These are phyloP conservation scores for Sterna hirundo DNA, from an alignment of 2,113 vertebrate genomes.

Conservation along the genomic window DNA sequence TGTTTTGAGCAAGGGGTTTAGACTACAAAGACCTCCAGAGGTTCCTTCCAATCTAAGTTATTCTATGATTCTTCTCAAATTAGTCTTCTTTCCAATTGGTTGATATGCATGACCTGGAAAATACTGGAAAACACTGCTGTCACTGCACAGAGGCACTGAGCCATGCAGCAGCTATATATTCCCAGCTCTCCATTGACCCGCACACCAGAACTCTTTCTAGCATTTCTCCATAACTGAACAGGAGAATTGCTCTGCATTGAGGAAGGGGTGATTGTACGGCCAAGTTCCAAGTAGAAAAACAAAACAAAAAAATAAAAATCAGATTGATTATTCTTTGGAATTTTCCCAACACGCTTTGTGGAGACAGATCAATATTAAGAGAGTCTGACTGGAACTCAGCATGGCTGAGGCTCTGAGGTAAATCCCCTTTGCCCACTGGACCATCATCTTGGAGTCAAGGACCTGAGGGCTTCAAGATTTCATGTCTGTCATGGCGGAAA, in stretches of 20 bases:
- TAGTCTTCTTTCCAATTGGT: not conserved
- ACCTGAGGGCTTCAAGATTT: not conserved
- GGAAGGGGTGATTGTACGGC: not conserved
- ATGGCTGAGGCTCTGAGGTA: not conserved
- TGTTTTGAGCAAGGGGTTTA: not conserved
- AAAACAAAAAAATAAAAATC: not conserved
- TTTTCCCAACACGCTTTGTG: not conserved
- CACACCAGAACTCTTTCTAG: not conserved
- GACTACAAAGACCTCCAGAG: not conserved
- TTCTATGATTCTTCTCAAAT: slow-evolving; percentile 1
- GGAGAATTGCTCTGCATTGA: not conserved
- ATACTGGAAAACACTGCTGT: slow-evolving; percentile 1
- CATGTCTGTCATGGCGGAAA: not conserved
- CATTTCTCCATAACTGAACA: not conserved
- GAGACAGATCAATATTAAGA: not conserved
- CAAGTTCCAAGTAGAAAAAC: not conserved
- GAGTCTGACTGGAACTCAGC: not conserved
- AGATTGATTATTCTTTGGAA: not conserved
- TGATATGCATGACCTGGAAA: slow-evolving; percentile 47
- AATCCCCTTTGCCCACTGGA: not conserved
- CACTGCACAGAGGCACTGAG: slow-evolving; percentile 33
- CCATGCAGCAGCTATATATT: slow-evolving; percentile 13
- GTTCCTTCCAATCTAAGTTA: not conserved
- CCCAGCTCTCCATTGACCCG: not conserved
- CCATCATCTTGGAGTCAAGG: not conserved